These are phyloP conservation scores for Neofelis nebulosa DNA, from an alignment of 2,113 vertebrate species.

Conservation along the genomic window DNA sequence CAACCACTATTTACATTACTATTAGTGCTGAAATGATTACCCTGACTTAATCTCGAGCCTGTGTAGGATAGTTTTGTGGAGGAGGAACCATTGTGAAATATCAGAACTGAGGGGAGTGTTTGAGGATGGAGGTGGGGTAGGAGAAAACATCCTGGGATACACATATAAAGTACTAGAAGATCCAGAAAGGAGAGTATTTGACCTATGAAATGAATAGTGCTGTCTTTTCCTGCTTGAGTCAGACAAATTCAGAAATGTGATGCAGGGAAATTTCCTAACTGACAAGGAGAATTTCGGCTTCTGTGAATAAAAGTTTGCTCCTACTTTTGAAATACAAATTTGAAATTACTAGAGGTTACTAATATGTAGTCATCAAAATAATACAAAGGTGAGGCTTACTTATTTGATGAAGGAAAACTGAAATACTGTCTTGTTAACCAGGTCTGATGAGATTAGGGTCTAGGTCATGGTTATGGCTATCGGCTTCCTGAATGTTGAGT, in stretches of 20 bases:
- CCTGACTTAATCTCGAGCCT: not conserved
- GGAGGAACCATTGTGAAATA: not conserved
- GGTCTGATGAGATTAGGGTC: not conserved
- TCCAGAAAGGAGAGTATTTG: not conserved
- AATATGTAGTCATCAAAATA: not conserved
- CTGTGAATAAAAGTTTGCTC: conserved; percentile 7
- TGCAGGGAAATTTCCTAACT: not conserved
- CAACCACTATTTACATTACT: not conserved
- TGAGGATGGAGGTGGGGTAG: not conserved
- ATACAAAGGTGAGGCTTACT: not conserved
- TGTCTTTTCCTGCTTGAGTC: not conserved
- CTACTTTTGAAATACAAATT: not conserved
- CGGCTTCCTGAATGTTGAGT: not conserved
- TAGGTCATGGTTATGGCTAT: not conserved
- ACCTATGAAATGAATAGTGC: not conserved
- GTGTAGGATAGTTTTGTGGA: not conserved
- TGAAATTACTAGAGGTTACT: not conserved
- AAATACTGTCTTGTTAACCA: not conserved
- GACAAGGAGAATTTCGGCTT: conserved; percentile 4
- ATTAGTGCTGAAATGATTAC: not conserved
- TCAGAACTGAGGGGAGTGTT: not conserved
- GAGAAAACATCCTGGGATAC: not conserved
- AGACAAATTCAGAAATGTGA: not conserved
- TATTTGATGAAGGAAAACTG: not conserved
- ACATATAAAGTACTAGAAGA: not conserved